Base-by-base conservation (phyloP, 2,888 invertebrate genomes). In the Odiellus spinosus region DNA sequence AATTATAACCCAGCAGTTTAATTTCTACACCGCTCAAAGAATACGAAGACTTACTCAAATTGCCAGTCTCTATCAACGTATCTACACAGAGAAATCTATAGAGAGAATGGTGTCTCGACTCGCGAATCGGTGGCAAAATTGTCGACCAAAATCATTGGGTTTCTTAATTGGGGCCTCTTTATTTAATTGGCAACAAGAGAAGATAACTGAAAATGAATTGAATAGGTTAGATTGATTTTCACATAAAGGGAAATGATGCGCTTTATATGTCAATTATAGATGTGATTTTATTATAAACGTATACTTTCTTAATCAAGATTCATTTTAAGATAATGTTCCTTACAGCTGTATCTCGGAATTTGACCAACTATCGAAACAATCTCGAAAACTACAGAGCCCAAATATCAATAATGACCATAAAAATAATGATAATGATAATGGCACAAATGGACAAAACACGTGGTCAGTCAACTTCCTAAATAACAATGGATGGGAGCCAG, bases 131-230 rank as follows among this genome's bases (percentile, higher is more conserved):
- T 36, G 47, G 21, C 45, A 52, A 12, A 40, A 40, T 2, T 48
- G 49, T 26, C 26, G 26, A 17, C 48, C 46, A 21, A 44, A 49
- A 12, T 49, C 53, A 1, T 44, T 49, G 40, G 42, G 48, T 12
- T 44, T 49, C 8, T 36, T 54, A 10, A 40, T 54, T 12, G 50
- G 50, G 10, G 46, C 50, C 33, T 33, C 52, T 4, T 40, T 53
- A 20, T 54, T 54, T 43, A 46, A 42, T 26, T 56, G 54, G 53
- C 51, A 55, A 5, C 49, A 47, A 19, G 51, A 54, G 21, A 50
- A 53, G 14, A 54, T 56, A n/a, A 52, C 51, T 34, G 53, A 56
- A 36, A 43, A 51, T 18, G 56, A 56, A 40, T 40, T 56, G 15
- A 20, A 45, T n/a, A 51, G 46, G 53, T 53, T 26, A 26, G 26